phyloP scores from a whole-genome alignment of 2,797 vertebrate genomes.

The Selene dorsalis region DNA sequence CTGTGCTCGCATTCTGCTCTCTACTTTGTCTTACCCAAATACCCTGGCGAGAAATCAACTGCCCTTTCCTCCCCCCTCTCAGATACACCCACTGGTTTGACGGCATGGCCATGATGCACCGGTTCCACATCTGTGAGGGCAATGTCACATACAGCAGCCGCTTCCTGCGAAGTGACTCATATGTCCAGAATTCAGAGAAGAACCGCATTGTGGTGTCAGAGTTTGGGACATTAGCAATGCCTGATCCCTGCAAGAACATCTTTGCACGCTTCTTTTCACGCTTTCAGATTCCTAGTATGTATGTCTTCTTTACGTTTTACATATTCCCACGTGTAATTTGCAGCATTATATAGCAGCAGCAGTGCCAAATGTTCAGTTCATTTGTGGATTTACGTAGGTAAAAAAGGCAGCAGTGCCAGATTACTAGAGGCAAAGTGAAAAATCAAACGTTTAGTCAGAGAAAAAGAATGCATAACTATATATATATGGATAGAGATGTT shows the following conservation, averaged over 20 bases:
- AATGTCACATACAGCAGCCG: slow-evolving; percentile 90
- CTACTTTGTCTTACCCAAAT: not conserved
- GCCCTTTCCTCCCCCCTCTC: slow-evolving; percentile 9
- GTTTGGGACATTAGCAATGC: slow-evolving; percentile 91
- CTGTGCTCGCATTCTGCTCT: slow-evolving; percentile 1
- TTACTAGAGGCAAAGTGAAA: slow-evolving; percentile 30
- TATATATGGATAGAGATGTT: not conserved
- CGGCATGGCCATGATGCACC: slow-evolving; percentile 94
- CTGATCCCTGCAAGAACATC: slow-evolving; percentile 94
- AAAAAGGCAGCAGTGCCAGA: slow-evolving; percentile 33
- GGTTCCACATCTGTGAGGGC: slow-evolving; percentile 88
- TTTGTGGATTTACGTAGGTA: slow-evolving; percentile 20
- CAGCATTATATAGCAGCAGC: slow-evolving; percentile 8
- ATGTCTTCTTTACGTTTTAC: slow-evolving; percentile 1
- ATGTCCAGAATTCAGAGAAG: slow-evolving; percentile 83
- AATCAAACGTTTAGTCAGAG: slow-evolving; percentile 25
- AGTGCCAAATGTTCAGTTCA: slow-evolving; percentile 29
- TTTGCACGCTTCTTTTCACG: slow-evolving; percentile 91
- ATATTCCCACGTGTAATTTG: slow-evolving; percentile 19
- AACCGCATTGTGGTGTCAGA: slow-evolving; percentile 91
- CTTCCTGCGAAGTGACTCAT: slow-evolving; percentile 89
- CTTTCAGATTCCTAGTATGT: slow-evolving; percentile 88
- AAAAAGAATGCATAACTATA: not conserved
- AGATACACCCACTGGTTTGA: slow-evolving; percentile 96
- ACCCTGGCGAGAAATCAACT: not conserved